These are phyloP conservation scores for Gambelia wislizenii DNA, from an alignment of 2,797 vertebrate genomes.

Conservation along the genomic window DNA sequence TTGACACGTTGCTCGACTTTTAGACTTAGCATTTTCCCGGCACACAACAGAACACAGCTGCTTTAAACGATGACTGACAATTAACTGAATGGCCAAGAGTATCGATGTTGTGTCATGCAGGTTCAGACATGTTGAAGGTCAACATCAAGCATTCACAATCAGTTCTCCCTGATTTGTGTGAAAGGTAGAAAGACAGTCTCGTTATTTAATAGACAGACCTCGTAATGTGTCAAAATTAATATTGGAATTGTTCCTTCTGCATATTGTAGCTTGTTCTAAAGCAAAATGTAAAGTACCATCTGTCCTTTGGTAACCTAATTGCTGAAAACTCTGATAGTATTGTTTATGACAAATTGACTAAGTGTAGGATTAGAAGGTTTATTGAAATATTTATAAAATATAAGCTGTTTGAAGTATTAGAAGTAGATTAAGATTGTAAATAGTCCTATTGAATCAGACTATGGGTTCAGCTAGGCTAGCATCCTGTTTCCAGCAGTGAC, in stretches of 20 bases:
- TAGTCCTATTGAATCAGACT: background rate
- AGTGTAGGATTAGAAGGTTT: background rate
- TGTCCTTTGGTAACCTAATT: background rate
- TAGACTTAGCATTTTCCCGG: too few relatives aligned
- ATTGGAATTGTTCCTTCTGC: background rate
- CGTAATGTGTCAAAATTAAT: too few relatives aligned
- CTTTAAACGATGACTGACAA: too few relatives aligned
- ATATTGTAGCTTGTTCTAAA: background rate
- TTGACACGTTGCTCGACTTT: too few relatives aligned
- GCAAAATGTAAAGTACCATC: background rate
- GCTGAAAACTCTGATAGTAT: background rate
- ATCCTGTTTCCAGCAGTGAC: background rate
- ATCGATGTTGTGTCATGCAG: too few relatives aligned
- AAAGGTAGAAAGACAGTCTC: too few relatives aligned
- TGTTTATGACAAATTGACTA: background rate
- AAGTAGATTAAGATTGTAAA: background rate
- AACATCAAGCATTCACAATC: too few relatives aligned
- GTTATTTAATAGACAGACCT: too few relatives aligned
- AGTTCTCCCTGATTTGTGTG: too few relatives aligned
- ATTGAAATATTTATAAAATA: background rate
- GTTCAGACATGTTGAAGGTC: too few relatives aligned
- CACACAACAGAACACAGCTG: too few relatives aligned
- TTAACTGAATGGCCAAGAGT: too few relatives aligned
- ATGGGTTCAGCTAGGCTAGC: background rate
- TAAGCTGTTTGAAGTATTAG: background rate